A percentile compares a stretch with the other conserved stretches of the same genome.
phyloP scores from a whole-genome alignment of 2,113 vertebrate species.

The Anser cygnoides region DNA sequence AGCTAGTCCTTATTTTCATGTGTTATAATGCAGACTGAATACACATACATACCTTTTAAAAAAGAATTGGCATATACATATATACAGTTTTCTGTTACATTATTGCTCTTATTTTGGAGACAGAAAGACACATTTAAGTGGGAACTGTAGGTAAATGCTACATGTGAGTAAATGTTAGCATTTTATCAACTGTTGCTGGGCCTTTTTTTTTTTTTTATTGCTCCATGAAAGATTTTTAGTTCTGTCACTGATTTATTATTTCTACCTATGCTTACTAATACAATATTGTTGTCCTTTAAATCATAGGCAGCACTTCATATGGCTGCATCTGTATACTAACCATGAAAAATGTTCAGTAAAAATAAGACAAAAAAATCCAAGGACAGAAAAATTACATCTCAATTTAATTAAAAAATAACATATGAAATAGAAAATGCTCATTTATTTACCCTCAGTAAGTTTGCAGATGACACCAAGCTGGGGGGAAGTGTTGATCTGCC shows the following conservation, averaged over 20 bases:
- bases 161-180: not conserved
- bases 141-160: not conserved
- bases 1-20: not conserved
- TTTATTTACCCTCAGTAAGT: not conserved
- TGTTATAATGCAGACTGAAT: not conserved
- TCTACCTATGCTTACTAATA: not conserved
- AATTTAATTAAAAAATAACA: not conserved
- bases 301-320: not conserved
- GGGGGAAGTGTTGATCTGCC: no score
- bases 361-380: not conserved
- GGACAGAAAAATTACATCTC: not conserved
- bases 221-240: not conserved
- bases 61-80: rapidly evolving
- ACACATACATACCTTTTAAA: not conserved
- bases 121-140: not conserved
- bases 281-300: not conserved
- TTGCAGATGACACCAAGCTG: no score
- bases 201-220: not conserved
- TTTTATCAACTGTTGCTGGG: not conserved
- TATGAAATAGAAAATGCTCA: not conserved
- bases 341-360: not conserved
- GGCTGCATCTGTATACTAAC: not conserved
- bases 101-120: not conserved
- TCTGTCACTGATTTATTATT: not conserved
- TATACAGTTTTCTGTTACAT: not conserved